These are phyloP conservation scores for Periophthalmus modestus DNA, from an alignment of 2,113 vertebrate species.

Conservation along the genomic window DNA sequence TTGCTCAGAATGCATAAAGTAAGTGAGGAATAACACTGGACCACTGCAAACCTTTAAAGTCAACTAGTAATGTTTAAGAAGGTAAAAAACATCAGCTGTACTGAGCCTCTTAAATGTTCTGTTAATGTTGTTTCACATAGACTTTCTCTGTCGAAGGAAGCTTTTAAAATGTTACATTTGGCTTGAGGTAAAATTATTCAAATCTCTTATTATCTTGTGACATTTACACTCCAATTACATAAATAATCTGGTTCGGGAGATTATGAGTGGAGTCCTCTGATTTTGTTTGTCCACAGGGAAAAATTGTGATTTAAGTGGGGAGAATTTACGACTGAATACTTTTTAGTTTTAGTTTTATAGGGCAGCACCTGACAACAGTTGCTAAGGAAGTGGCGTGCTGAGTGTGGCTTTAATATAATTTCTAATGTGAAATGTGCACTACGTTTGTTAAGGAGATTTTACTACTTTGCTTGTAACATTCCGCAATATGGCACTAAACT, in stretches of 20 bases:
- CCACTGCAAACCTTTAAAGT: too few species aligned
- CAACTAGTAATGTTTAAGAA: too few species aligned
- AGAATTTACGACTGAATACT: background rate
- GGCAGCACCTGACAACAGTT: background rate
- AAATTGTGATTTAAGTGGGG: background rate
- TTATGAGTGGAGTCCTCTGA: background rate
- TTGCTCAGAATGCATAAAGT: too few species aligned
- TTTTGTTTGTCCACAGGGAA: constrained; percentile 6
- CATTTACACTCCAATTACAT: constrained; percentile 1
- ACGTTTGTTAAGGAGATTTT: too few species aligned
- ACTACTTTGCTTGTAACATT: too few species aligned
- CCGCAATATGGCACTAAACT: too few species aligned
- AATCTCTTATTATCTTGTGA: constrained; percentile 1
- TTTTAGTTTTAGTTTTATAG: background rate
- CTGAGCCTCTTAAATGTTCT: background rate
- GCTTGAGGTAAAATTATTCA: background rate
- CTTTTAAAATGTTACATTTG: background rate
- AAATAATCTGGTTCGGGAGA: background rate
- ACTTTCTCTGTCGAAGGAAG: background rate
- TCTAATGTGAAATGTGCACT: too few species aligned
- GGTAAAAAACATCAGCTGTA: background rate
- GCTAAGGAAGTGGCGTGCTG: background rate
- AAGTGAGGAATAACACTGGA: too few species aligned
- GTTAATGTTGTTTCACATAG: background rate
- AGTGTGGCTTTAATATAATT: background rate